Evolutionary conservation across 2,888 invertebrate species (phyloP), one percentile per base, ranked within the genome.

Genomic region (Cryptus viduatorius): DNA sequence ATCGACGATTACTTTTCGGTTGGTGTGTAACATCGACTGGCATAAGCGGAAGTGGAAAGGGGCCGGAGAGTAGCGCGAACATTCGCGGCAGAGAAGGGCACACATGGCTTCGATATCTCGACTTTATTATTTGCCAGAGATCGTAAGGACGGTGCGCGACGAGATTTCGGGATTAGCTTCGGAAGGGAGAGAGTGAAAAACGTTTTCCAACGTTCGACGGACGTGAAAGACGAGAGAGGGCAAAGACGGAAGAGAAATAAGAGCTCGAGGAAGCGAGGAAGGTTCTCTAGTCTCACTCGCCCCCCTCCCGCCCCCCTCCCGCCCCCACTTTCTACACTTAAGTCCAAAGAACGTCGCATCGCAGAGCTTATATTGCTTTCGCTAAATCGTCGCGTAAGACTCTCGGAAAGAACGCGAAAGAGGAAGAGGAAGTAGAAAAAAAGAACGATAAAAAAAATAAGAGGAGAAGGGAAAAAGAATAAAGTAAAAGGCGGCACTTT

Each of bases 1-100:
- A 79, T 84, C 75, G 82, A 31, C 82, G 59, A 79, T 82, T 84
- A 82, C 71, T 76, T 84, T 84, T 80, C 59, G 77, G 64, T 67
- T 77, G 72, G 50, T 61, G 48, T 24, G 14, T 53, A 44, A 50
- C 48, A n/a, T 24, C 16, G 53, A 48, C 72, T 37, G 14, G 31
- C 42, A 56, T 14, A 61, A 79, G 31, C 59, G 59, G 56, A 61
- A 68, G 59, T 12, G 59, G 31, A 67, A 56, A 16, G 29, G 8
- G 56, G 44, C 37, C 29, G 46, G 31, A 42, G 19, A 19, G 44
- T 19, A 1, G 19, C 8, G 3, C 48, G 46, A 46, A 46, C 68
- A 14, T 29, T 48, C 69, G 12, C 69, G 50, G 37, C 7, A 8
- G 37, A 24, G 69, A 12, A 50, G 50, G n/a, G 44, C 12, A 69